Evolutionary conservation across 2,113 vertebrate species (phyloP).

Genomic region (Xiphias gladius): DNA sequence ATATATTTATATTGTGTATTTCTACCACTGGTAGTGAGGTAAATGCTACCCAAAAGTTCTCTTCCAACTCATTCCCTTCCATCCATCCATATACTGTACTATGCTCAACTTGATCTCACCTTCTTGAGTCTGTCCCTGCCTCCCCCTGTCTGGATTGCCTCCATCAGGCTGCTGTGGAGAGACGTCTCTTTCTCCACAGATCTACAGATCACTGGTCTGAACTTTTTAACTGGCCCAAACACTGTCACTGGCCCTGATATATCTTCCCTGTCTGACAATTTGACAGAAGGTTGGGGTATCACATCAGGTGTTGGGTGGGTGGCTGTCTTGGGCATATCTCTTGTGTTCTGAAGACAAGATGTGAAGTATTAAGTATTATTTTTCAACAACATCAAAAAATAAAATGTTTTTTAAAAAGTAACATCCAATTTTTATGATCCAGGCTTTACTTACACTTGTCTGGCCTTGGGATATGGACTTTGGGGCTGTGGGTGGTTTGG

Average conservation of each 20-base stretch:
- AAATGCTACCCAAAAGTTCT: neutral
- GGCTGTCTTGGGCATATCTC: slow-evolving; percentile 5
- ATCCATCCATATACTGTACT: neutral
- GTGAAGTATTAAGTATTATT: neutral
- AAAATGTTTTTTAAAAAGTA: too few relatives aligned
- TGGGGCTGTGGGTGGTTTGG: slow-evolving; percentile 55
- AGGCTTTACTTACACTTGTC: slow-evolving; percentile 55
- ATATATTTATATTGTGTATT: too few relatives aligned
- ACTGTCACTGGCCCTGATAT: slow-evolving; percentile 69
- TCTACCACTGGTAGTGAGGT: neutral
- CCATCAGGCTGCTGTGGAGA: slow-evolving; percentile 93
- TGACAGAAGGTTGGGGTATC: slow-evolving; percentile 58
- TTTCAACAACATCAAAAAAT: too few relatives aligned
- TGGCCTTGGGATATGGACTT: slow-evolving; percentile 42
- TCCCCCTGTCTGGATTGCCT: slow-evolving; percentile 90
- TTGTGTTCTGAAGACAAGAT: slow-evolving; percentile 49
- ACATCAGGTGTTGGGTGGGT: slow-evolving; percentile 25
- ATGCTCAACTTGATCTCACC: slow-evolving; percentile 80
- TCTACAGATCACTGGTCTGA: slow-evolving; percentile 88
- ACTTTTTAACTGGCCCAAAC: slow-evolving; percentile 94
- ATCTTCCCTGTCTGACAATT: slow-evolving; percentile 29
- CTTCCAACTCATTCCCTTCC: neutral
- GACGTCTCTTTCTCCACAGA: slow-evolving; percentile 88
- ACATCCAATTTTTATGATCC: neutral
- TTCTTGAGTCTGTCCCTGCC: slow-evolving; percentile 91